Conservation (phyloP, 2,113 vertebrate genomes). For the Phylloscopus trochilus region DNA sequence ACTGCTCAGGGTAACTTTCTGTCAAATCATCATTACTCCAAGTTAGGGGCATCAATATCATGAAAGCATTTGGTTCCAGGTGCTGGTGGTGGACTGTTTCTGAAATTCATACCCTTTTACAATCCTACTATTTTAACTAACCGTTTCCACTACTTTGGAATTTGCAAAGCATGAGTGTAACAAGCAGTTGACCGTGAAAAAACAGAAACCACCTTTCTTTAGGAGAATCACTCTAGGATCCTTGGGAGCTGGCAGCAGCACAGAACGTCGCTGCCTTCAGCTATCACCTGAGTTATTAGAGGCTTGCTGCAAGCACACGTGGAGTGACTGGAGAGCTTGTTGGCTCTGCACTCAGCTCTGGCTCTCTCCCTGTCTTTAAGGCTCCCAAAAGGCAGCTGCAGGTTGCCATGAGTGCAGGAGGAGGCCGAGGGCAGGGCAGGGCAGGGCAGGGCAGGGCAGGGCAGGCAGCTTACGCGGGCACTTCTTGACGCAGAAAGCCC, state of each 20-base stretch:
- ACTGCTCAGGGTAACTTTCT: neutral
- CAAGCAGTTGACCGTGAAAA: neutral
- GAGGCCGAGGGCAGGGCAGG: neutral
- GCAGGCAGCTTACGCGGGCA: constrained; percentile 85
- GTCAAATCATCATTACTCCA: neutral
- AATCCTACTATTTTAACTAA: neutral
- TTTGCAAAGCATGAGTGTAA: neutral
- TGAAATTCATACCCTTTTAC: neutral
- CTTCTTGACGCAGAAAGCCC: constrained; percentile 97
- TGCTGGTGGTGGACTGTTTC: neutral
- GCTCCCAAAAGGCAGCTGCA: neutral
- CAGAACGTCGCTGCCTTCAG: neutral
- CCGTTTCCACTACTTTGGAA: neutral
- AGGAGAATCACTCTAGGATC: neutral
- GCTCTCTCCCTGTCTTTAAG: neutral
- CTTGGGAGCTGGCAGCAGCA: neutral
- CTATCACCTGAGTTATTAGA: neutral
- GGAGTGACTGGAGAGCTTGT: neutral
- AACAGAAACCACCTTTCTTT: neutral
- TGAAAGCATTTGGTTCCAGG: neutral
- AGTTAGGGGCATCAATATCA: neutral
- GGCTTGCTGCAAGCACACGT: neutral
- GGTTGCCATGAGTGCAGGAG: neutral
- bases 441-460: neutral
- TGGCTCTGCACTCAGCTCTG: neutral